Evolutionary conservation across 2,113 vertebrate species (phyloP).

Genomic region (Xiphias gladius): DNA sequence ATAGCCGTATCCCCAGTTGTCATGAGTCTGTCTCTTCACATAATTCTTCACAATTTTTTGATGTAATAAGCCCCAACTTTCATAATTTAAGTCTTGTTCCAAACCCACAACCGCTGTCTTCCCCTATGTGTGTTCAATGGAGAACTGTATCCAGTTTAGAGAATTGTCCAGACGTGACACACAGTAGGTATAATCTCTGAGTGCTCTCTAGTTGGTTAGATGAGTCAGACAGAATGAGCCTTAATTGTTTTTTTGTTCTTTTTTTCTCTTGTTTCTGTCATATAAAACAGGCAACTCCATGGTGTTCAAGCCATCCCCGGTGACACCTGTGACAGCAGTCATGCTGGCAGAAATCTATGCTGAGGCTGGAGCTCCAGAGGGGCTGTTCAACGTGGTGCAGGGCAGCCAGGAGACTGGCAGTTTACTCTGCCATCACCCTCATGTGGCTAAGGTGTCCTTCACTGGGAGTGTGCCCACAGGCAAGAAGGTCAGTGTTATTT

Average conservation of each 20-base stretch:
- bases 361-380: slow-evolving; percentile 90
- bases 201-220: background rate
- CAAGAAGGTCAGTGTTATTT: slow-evolving; percentile 85
- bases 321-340: slow-evolving; percentile 91
- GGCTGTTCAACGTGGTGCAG: slow-evolving; percentile 95
- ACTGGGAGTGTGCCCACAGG: slow-evolving; percentile 96
- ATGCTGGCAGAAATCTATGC: slow-evolving; percentile 93
- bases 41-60: background rate
- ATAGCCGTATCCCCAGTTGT: too few species aligned
- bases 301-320: slow-evolving; percentile 96
- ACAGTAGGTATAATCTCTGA: background rate
- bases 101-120: background rate
- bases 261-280: background rate
- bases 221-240: background rate
- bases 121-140: background rate
- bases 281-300: slow-evolving; percentile 91
- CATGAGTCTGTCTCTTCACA: background rate
- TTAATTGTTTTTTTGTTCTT: background rate
- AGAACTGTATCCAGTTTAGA: background rate
- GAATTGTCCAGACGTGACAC: background rate
- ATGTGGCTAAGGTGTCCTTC: slow-evolving; percentile 96
- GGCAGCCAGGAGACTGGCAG: slow-evolving; percentile 91
- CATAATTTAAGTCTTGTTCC: background rate
- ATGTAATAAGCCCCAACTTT: background rate
- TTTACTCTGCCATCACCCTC: slow-evolving; percentile 90